Base-by-base conservation (phyloP, 2,888 invertebrate genomes). In the Andrena flavipes region DNA sequence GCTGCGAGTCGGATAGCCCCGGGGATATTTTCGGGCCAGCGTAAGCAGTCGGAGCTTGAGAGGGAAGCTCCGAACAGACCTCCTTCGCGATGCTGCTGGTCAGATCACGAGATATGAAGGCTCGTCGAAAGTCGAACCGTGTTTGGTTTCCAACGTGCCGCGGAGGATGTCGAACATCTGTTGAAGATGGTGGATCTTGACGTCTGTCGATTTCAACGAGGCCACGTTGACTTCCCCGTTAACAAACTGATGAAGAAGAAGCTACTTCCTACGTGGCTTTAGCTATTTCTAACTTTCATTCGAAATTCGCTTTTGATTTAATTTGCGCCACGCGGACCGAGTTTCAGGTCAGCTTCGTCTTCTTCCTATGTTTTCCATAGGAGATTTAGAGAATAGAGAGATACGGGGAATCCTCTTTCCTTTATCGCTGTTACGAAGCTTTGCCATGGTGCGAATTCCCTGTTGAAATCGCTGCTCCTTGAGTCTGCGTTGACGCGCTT, bases 21-120 rank as follows among this genome's bases (percentile, higher is more conserved):
- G 64, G 33, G 64, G 72, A 82, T 80, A 80, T 82, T 82, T 87
- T 84, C 49, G 10, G 65, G 20, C 62, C 33, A 20, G 75, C 49
- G 63, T 75, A 75, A 63, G 67, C 65, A 76, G 29, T 16, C 35
- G 4, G 59, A 68, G 69, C 35, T 60, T 60, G 59, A 70, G 48
- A 49, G 51, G 16, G 7, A 35, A 42, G 54, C n/a, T 62, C 20
- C 1, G 54, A 68, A 35, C 68, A 42, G 59, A 30, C 29, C 29
- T 35, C 26, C 42, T 1, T 13, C 51, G 16, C 63, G 42, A 62
- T 68, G 42, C 54, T 62, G 23, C 54, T 23, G 26, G 67, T 29
- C 67, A 51, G 54, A 81, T 75, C 64, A 42, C 20, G 69, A 51
- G 70, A 76, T 74, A 59, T 20, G 78, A 79, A 75, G 65, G 60